Percentiles rank a stretch among this genome's conserved stretches.
Conservation (phyloP, 2,113 vertebrate species). For the Xenopus laevis region DNA sequence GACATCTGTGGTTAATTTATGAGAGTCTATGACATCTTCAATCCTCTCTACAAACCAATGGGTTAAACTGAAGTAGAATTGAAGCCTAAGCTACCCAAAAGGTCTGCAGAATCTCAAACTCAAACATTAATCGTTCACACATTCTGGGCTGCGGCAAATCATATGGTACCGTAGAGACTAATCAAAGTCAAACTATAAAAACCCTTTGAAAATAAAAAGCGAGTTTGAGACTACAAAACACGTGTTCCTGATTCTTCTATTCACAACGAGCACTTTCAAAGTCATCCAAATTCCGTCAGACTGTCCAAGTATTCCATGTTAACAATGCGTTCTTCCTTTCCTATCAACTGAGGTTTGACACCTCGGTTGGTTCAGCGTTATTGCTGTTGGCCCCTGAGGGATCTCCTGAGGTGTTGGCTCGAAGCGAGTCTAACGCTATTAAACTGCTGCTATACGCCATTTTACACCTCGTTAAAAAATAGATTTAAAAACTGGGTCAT, state of each 20-base stretch:
- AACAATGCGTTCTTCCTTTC: not conserved
- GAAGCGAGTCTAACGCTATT: not conserved
- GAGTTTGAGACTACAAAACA: too few species aligned
- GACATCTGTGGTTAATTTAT: too few species aligned
- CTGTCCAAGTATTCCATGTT: not conserved
- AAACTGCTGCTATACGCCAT: not conserved
- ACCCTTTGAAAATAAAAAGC: conserved; percentile 3
- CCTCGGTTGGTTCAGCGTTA: not conserved
- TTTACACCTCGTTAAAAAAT: too few species aligned
- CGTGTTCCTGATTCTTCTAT: not conserved
- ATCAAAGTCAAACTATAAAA: conserved; percentile 14
- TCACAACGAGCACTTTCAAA: not conserved
- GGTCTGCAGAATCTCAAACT: conserved; percentile 4
- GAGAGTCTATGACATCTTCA: too few species aligned
- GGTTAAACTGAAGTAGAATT: not conserved
- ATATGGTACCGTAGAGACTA: conserved; percentile 4
- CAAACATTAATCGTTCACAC: conserved; percentile 11
- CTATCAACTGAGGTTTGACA: not conserved
- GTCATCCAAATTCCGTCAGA: not conserved
- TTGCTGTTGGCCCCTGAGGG: not conserved
- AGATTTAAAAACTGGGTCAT: too few species aligned
- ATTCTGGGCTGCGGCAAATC: conserved; percentile 19
- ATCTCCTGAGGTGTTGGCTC: not conserved
- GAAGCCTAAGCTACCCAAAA: not conserved
- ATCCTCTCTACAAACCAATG: not conserved